Percentiles rank a stretch among this genome's conserved stretches.
Evolutionary conservation across 35 echinoderm and acorn worm genomes (phyloP).

Genomic region (Amphiura filiformis): DNA sequence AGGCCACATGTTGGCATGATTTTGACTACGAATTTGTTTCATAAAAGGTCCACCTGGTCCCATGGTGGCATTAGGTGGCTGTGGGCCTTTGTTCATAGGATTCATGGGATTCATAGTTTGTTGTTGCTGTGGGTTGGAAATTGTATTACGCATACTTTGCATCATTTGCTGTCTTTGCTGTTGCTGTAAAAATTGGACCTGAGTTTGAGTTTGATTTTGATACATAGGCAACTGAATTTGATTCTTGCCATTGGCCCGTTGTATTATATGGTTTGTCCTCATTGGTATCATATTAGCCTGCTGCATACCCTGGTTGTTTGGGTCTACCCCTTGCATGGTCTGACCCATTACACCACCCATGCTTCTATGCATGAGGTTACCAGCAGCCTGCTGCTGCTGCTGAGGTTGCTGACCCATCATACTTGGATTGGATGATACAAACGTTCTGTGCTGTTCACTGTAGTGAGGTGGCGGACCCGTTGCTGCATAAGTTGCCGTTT

Average conservation of each 20-base stretch:
- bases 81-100: slow-evolving; percentile 13
- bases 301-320: slow-evolving; percentile 11
- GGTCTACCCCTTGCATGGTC: not conserved
- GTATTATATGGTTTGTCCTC: slow-evolving; percentile 10
- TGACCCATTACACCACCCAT: slow-evolving; percentile 6
- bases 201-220: slow-evolving; percentile 22
- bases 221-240: slow-evolving; percentile 16
- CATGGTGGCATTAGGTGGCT: slow-evolving; percentile 12
- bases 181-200: slow-evolving; percentile 18
- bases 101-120: slow-evolving; percentile 4
- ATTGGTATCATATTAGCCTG: slow-evolving; percentile 10
- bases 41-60: slow-evolving; percentile 9
- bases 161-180: slow-evolving; percentile 36
- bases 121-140: slow-evolving; percentile 7
- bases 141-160: slow-evolving; percentile 30
- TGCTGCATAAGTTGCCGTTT: slow-evolving; percentile 17
- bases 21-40: slow-evolving; percentile 1
- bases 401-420: slow-evolving; percentile 9
- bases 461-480: slow-evolving; percentile 48
- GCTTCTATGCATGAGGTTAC: slow-evolving; percentile 3
- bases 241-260: not conserved
- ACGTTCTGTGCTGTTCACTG: slow-evolving; percentile 39
- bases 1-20: slow-evolving; percentile 16
- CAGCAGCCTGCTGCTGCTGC: not conserved
- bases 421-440: not conserved